Percentiles rank a stretch among this genome's conserved stretches.
Conservation (phyloP, 2,888 invertebrate species). For the Drosophila flavopinicola region DNA sequence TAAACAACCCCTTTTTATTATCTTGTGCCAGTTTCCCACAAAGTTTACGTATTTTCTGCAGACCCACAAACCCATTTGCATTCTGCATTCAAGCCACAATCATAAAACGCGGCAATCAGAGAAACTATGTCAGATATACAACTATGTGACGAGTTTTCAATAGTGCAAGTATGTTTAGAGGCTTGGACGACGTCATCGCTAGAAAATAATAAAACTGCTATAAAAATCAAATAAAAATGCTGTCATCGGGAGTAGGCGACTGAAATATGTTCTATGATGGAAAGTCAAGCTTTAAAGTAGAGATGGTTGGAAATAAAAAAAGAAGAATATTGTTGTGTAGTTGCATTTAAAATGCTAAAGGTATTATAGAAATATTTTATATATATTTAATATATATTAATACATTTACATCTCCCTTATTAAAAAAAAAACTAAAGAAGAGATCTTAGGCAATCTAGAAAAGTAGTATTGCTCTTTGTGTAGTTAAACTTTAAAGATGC, state of each 20-base stretch:
- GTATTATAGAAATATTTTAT: too few relatives aligned
- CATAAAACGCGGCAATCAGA: constrained; percentile 13
- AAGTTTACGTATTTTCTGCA: constrained; percentile 4
- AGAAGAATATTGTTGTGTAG: too few relatives aligned
- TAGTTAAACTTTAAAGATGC: too few relatives aligned
- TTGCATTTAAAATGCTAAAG: too few relatives aligned
- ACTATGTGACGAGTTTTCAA: constrained; percentile 8
- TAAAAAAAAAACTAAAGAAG: too few relatives aligned
- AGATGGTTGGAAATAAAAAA: too few relatives aligned
- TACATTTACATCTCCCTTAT: too few relatives aligned
- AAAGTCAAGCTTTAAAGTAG: too few relatives aligned
- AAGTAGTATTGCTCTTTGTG: not conserved
- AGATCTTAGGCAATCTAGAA: not conserved
- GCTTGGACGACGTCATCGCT: constrained; percentile 60
- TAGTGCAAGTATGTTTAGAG: constrained; percentile 16
- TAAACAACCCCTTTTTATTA: not conserved
- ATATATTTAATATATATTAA: too few relatives aligned
- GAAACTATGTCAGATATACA: constrained; percentile 29
- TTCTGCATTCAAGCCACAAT: constrained; percentile 3
- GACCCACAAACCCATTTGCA: constrained; percentile 46
- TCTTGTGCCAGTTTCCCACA: constrained; percentile 11
- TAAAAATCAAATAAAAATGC: constrained; percentile 46
- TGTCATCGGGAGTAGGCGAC: not conserved
- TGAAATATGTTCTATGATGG: constrained; percentile 14
- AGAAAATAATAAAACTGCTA: constrained; percentile 62